These are phyloP conservation scores for Steinernema feltiae DNA, from an alignment of 1,140 invertebrate species.

Conservation along the genomic window DNA sequence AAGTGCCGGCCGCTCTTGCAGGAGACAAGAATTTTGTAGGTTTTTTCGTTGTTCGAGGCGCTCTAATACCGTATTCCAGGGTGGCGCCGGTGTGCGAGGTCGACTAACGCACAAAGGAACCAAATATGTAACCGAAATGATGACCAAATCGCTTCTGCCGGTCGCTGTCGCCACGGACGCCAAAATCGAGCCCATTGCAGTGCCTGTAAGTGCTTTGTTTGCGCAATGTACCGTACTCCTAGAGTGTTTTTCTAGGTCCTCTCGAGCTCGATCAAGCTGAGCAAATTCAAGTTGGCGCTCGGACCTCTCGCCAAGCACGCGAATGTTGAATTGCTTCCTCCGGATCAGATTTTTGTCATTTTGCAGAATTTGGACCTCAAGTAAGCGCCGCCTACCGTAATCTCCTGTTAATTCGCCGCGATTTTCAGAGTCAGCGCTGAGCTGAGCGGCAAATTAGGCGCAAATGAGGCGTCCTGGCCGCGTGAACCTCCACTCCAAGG, in stretches of 20 bases:
- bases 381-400: not conserved
- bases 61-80: not conserved
- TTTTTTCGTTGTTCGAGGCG: not conserved
- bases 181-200: not conserved
- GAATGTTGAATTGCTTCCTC: not conserved
- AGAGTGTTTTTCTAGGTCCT: not conserved
- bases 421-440: conserved; percentile 16
- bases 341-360: conserved; percentile 17
- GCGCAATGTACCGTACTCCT: too few species aligned
- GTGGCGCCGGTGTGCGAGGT: not conserved
- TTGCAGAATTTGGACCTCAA: conserved; percentile 16
- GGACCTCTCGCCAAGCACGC: not conserved
- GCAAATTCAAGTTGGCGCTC: not conserved
- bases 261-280: not conserved
- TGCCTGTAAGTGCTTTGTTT: too few species aligned
- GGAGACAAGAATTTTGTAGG: not conserved
- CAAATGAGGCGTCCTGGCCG: not conserved
- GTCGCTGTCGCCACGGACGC: not conserved
- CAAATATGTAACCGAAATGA: not conserved
- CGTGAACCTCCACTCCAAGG: conserved; percentile 15
- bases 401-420: not conserved
- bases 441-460: not conserved
- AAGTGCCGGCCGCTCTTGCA: not conserved
- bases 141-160: not conserved
- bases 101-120: not conserved